These are phyloP conservation scores for Streblospio benedicti DNA, from an alignment of 1,140 invertebrate genomes.

Conservation along the genomic window DNA sequence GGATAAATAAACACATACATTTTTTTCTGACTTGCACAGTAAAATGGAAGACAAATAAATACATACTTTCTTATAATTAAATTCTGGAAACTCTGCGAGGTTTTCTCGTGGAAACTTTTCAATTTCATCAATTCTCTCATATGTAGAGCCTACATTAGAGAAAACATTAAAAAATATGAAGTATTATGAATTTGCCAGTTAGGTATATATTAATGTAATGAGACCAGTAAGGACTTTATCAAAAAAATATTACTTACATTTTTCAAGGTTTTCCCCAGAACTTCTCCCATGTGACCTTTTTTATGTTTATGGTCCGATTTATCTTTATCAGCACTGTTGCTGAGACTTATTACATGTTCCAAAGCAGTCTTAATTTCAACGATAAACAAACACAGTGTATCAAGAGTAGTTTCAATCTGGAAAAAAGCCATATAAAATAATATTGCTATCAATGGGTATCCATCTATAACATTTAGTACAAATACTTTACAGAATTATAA, in stretches of 20 bases:
- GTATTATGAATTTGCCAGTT: too few species aligned
- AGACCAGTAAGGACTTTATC: too few species aligned
- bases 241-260: too few species aligned
- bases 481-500: too few species aligned
- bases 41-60: background rate
- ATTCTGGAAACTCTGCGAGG: conserved; percentile 48
- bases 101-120: conserved; percentile 51
- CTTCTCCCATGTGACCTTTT: conserved; percentile 38
- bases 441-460: background rate
- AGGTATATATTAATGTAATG: too few species aligned
- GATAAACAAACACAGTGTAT: conserved; percentile 49
- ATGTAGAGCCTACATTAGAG: conserved; percentile 40
- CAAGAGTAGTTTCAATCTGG: conserved; percentile 52
- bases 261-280: conserved; percentile 49
- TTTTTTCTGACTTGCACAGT: background rate
- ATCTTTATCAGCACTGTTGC: conserved; percentile 35
- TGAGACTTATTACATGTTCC: conserved; percentile 50
- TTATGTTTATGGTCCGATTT: conserved; percentile 17
- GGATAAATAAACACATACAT: too few species aligned
- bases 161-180: conserved; percentile 4
- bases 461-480: too few species aligned
- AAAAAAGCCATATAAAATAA: conserved; percentile 3
- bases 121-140: conserved; percentile 52
- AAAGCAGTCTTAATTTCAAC: conserved; percentile 51
- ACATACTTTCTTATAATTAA: conserved; percentile 47